Evolutionary conservation across 2,113 vertebrate genomes (phyloP).

Genomic region (Acrocephalus kingi): DNA sequence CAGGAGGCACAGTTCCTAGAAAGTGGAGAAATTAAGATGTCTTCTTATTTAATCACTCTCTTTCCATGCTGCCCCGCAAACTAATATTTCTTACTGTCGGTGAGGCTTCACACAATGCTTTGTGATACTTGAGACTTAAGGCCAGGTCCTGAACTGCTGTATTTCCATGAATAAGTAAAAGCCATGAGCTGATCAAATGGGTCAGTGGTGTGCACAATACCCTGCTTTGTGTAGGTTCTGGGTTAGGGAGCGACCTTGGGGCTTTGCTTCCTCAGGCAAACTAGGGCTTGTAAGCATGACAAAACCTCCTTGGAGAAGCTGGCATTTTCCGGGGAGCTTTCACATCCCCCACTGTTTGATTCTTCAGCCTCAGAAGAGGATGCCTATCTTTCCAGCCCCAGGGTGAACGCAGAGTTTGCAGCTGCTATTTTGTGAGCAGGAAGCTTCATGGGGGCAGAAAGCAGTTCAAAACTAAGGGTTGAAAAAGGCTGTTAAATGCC

Average conservation of each 20-base stretch:
- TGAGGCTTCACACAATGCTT: not conserved
- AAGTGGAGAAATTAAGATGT: not conserved
- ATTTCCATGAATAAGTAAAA: not conserved
- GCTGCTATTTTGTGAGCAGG: not conserved
- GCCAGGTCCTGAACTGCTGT: not conserved
- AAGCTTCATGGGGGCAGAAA: not conserved
- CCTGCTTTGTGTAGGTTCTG: not conserved
- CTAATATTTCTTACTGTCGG: not conserved
- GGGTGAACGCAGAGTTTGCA: slow-evolving; percentile 12
- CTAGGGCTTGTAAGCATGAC: not conserved
- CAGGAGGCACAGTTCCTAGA: not conserved
- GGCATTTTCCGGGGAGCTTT: not conserved
- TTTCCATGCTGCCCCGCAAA: not conserved
- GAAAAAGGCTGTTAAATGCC: not conserved
- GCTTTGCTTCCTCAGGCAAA: not conserved
- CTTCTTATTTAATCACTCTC: not conserved
- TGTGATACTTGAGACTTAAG: not conserved
- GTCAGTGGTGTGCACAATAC: not conserved
- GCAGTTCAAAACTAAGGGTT: not conserved
- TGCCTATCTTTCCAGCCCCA: slow-evolving; percentile 2
- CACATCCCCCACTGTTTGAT: not conserved
- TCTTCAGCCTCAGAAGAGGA: slow-evolving; percentile 19
- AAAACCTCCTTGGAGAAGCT: slow-evolving; percentile 31
- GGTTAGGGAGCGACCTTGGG: not conserved
- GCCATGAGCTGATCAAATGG: not conserved